These are phyloP conservation scores for Andrena cerasifolii DNA, from an alignment of 1,140 invertebrate genomes.

Conservation along the genomic window DNA sequence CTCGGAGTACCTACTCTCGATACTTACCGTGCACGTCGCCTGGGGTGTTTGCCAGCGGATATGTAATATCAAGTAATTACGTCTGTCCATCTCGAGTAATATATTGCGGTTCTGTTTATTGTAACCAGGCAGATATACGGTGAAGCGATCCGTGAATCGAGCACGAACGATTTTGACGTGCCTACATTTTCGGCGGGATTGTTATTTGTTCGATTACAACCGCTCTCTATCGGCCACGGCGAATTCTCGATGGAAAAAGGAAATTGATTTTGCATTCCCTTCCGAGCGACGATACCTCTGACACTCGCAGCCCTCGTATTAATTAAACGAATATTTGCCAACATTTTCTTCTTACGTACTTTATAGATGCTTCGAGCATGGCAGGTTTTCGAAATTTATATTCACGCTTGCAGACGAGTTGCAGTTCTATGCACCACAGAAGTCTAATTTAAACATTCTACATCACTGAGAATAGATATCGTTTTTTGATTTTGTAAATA, in stretches of 20 bases:
- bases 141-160: slow-evolving; percentile 37
- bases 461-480: too few species aligned
- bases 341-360: too few species aligned
- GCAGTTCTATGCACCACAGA: too few species aligned
- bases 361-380: too few species aligned
- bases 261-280: slow-evolving; percentile 16
- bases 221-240: not conserved
- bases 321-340: not conserved
- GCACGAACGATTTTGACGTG: slow-evolving; percentile 15
- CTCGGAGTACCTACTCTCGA: too few species aligned
- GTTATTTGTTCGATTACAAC: slow-evolving; percentile 23
- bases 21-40: not conserved
- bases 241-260: slow-evolving; percentile 28
- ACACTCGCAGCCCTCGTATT: slow-evolving; percentile 1
- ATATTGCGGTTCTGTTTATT: slow-evolving; percentile 6
- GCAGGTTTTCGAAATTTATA: too few species aligned
- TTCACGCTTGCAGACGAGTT: too few species aligned
- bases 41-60: not conserved
- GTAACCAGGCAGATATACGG: not conserved
- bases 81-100: slow-evolving; percentile 6
- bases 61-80: slow-evolving; percentile 44
- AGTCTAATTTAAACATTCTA: too few species aligned
- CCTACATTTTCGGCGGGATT: slow-evolving; percentile 34
- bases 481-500: too few species aligned
- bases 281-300: not conserved